Conservation (phyloP, 2,888 invertebrate genomes). For the Eulithis prunata region DNA sequence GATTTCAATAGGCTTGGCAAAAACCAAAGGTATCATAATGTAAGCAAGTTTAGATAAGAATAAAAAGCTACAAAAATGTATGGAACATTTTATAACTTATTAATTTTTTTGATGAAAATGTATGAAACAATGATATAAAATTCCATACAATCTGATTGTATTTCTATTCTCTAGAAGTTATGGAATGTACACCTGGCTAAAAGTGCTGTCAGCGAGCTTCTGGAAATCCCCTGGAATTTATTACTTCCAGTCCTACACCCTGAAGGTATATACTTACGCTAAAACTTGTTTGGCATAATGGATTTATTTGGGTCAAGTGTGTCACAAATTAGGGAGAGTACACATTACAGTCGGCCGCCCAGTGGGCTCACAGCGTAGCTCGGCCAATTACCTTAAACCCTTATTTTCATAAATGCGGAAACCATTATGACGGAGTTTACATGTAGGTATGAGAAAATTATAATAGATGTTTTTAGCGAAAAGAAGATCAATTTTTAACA, state of each 20-base stretch:
- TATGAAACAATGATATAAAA: too few species aligned
- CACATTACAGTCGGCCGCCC: conserved; percentile 31
- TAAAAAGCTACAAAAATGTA: too few species aligned
- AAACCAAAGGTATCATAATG: too few species aligned
- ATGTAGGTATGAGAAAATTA: too few species aligned
- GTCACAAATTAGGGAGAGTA: conserved; percentile 49
- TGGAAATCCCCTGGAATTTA: conserved; percentile 26
- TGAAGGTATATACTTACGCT: conserved; percentile 19
- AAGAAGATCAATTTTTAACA: too few species aligned
- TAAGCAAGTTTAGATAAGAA: too few species aligned
- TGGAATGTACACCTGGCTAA: too few species aligned
- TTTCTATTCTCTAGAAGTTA: too few species aligned
- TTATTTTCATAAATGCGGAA: background rate
- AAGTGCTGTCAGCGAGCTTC: conserved; percentile 11
- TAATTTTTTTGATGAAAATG: too few species aligned
- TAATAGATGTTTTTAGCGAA: background rate
- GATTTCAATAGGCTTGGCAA: too few species aligned
- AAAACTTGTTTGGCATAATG: conserved; percentile 41
- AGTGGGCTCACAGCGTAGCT: conserved; percentile 3
- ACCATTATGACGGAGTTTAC: background rate
- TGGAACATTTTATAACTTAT: too few species aligned
- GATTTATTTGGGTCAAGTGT: conserved; percentile 57
- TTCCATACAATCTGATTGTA: too few species aligned
- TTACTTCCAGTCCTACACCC: background rate
- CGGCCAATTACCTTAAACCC: conserved; percentile 19